These are phyloP conservation scores for Periplaneta americana DNA, from an alignment of 1,140 invertebrate species.

Conservation along the genomic window DNA sequence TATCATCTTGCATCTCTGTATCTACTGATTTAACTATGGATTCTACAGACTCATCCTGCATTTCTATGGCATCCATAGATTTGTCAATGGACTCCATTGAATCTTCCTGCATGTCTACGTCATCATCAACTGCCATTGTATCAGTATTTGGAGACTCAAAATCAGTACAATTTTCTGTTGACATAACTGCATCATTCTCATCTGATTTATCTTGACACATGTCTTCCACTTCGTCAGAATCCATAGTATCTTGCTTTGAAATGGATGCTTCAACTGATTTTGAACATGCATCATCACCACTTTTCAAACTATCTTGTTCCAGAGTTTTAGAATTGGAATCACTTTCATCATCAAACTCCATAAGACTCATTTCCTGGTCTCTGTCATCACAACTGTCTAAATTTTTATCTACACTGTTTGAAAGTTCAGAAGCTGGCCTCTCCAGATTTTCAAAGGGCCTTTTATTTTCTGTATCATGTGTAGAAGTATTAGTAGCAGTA, in stretches of 20 bases:
- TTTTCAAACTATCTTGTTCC: background rate
- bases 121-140: no score
- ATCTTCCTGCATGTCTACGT: no score
- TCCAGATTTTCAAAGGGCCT: background rate
- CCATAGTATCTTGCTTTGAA: no score
- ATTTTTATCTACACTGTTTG: background rate
- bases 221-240: no score
- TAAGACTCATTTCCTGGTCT: no score
- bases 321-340: background rate
- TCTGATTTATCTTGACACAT: no score
- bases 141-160: no score
- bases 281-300: background rate
- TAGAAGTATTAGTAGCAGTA: background rate
- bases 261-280: background rate
- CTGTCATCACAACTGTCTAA: background rate
- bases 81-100: no score
- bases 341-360: background rate
- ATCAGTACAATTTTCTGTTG: no score
- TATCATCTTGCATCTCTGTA: background rate
- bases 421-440: background rate
- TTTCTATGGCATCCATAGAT: no score
- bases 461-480: background rate
- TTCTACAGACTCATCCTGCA: no score
- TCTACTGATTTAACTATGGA: background rate
- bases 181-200: no score